These are phyloP conservation scores for Melanophora roralis DNA, from an alignment of 2,888 invertebrate genomes.

Conservation along the genomic window DNA sequence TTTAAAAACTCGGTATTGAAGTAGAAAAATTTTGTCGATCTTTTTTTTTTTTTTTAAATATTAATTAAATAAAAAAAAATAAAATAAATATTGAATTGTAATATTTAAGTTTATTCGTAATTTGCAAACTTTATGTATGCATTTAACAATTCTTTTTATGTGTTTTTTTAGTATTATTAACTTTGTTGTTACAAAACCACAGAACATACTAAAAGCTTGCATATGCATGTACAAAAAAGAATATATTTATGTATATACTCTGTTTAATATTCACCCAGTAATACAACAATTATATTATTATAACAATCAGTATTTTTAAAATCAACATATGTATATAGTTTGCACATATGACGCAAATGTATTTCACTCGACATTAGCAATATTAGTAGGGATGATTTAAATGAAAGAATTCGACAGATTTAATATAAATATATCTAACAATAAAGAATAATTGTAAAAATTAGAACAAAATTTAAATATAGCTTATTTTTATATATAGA, in stretches of 20 bases:
- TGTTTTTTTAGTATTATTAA: slow-evolving; percentile 15
- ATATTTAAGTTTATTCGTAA: no score
- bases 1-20: no score
- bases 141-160: background rate
- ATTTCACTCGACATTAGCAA: slow-evolving; percentile 6
- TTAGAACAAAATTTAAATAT: no score
- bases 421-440: background rate
- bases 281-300: slow-evolving; percentile 23
- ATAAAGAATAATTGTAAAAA: background rate
- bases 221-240: background rate
- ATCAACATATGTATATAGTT: slow-evolving; percentile 41
- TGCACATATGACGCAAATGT: background rate
- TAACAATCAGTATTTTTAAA: slow-evolving; percentile 35
- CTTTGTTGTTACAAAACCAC: background rate
- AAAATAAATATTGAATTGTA: no score
- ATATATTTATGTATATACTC: background rate
- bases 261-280: slow-evolving; percentile 19
- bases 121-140: no score
- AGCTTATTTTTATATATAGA: no score
- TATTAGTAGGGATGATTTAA: slow-evolving; percentile 21
- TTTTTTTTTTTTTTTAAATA: no score
- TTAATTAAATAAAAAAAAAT: no score
- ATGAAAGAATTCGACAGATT: background rate
- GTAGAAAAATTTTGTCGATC: no score
- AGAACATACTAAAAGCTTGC: background rate